Conservation (phyloP, 2,113 vertebrate genomes). For the Pampusana beccarii region DNA sequence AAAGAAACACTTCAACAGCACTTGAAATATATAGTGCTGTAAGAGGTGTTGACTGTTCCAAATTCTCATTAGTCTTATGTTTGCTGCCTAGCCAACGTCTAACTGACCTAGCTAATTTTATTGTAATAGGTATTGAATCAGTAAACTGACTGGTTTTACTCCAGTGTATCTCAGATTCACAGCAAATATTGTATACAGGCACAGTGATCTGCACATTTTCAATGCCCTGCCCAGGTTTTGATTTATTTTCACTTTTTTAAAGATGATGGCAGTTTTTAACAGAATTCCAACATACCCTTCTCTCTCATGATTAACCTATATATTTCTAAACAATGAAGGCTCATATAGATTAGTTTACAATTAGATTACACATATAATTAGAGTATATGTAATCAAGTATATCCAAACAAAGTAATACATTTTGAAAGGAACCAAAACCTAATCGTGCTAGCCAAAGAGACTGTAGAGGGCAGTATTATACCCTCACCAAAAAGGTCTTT, state of each 20-base stretch:
- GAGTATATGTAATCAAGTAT: not conserved
- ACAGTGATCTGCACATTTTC: not conserved
- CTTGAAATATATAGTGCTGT: not conserved
- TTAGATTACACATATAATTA: not conserved
- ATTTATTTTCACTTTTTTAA: not conserved
- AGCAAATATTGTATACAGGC: not conserved
- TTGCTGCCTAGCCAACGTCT: not conserved
- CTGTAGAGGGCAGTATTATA: constrained; percentile 56
- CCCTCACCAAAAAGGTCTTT: not conserved
- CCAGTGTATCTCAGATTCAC: not conserved
- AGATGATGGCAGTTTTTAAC: not conserved
- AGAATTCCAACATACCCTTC: not conserved
- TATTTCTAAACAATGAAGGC: not conserved
- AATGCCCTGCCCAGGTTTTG: not conserved
- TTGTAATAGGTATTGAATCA: not conserved
- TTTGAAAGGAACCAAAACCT: not conserved
- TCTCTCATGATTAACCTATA: not conserved
- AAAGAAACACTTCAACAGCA: not conserved
- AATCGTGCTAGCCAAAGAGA: not conserved
- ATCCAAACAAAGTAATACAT: not conserved
- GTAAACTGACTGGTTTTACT: not conserved
- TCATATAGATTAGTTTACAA: not conserved
- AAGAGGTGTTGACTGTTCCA: not conserved
- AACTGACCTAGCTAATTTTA: not conserved
- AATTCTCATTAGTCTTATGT: not conserved